phyloP scores from a whole-genome alignment of 2,888 invertebrate genomes.

The Cenopis cana region DNA sequence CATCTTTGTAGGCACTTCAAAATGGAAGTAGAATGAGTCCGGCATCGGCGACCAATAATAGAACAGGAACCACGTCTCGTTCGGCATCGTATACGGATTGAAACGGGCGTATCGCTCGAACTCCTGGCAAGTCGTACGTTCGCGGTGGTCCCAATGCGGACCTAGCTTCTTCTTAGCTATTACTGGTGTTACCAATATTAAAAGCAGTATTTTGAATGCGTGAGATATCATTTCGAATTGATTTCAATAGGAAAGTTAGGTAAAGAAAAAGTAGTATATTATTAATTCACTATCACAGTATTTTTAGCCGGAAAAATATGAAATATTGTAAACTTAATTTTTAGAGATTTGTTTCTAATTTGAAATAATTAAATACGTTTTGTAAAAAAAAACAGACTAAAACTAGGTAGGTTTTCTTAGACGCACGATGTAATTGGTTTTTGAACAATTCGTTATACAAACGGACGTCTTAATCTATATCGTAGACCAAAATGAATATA shows the following conservation, averaged over 20 bases:
- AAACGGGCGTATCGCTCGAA: constrained; percentile 65
- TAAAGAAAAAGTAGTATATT: not conserved
- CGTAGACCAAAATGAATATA: too few species aligned
- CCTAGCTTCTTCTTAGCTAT: constrained; percentile 48
- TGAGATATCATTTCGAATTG: not conserved
- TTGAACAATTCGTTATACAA: too few species aligned
- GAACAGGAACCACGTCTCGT: constrained; percentile 63
- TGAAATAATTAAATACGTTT: too few species aligned
- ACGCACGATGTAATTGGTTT: too few species aligned
- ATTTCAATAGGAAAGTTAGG: not conserved
- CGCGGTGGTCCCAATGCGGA: constrained; percentile 47
- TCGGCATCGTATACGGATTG: constrained; percentile 64
- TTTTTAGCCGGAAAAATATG: too few species aligned
- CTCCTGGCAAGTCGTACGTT: constrained; percentile 59
- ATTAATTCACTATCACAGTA: too few species aligned
- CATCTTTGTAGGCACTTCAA: constrained; percentile 54
- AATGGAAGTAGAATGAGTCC: constrained; percentile 47
- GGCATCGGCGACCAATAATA: constrained; percentile 61
- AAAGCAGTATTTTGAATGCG: constrained; percentile 7
- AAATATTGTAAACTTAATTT: too few species aligned
- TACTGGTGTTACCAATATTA: constrained; percentile 22
- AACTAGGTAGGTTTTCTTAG: too few species aligned
- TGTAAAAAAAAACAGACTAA: too few species aligned
- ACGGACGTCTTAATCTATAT: not conserved
- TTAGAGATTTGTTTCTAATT: not conserved